Evolutionary conservation across 2,888 invertebrate species (phyloP), one percentile per base, ranked within the genome.

Genomic region (Ectemnius cavifrons): DNA sequence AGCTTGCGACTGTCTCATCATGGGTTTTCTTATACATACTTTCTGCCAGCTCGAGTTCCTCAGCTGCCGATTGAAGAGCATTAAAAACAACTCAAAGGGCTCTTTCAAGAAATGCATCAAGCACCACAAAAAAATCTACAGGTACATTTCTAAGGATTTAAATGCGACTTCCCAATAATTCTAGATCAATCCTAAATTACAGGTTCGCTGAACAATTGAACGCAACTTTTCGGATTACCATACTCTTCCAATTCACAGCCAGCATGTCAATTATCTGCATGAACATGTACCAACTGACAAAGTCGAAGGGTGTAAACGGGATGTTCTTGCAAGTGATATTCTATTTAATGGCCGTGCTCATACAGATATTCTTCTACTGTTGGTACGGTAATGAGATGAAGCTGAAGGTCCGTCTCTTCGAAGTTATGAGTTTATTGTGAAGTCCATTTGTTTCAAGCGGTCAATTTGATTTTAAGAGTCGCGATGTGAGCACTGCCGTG

Each of bases 361-460:
- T 37, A 14, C 85, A 87, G 69, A 83, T 87, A 49, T 85, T 83
- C 52, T 79, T 85, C n/a, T 77, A 85, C 61, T 87, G 86, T 52
- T 87, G 86, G 85, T 82, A 81, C 27, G 88, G 87, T 13, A 85
- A 86, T 60, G 84, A 87, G 63, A 74, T 88, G 1, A 75, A 68
- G 2, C 16, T 78, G 13, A 73, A 80, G 75, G 78, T 20, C 2
- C 2, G 20, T 80, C 20, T 1, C 27, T 2, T 27, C 0, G 8
- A 59, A 16, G 60, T 57, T 5, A 27, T 63, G 13, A 49, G 2
- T n/a, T 49, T 20, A 20, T 20, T 20, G 1, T 20, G 20, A 20
- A 20, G 20, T 2, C 2, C 2, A 2, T 20, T 47, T 56, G 52
- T 14, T 1, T 14, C n/a, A 60, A 62, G 13, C 1, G 8, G 18